Conservation (phyloP, 1,140 invertebrate genomes). For the Cyrtorhinus lividipennis region DNA sequence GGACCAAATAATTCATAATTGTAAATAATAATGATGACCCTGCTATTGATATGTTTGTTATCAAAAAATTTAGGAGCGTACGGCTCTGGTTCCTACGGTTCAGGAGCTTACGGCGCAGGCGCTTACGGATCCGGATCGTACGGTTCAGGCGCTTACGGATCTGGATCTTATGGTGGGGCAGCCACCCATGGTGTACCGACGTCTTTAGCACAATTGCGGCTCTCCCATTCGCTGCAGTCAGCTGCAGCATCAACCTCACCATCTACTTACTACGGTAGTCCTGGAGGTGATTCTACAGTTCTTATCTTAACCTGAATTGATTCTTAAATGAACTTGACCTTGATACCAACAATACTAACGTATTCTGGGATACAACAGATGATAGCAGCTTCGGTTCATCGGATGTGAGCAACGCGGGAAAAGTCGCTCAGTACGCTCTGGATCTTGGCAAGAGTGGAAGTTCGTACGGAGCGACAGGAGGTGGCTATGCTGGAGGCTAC, state of each 20-base stretch:
- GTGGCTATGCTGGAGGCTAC: not conserved
- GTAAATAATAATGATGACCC: not conserved
- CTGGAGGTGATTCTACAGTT: no score
- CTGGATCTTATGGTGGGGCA: not conserved
- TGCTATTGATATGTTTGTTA: no score
- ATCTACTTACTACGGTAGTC: no score
- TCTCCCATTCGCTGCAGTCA: no score
- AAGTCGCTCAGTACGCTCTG: not conserved
- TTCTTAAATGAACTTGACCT: no score
- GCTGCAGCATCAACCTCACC: no score
- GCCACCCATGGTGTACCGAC: not conserved
- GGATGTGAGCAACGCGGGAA: not conserved
- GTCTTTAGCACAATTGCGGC: no score
- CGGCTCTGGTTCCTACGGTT: not conserved
- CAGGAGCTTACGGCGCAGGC: not conserved
- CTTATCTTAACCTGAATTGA: no score
- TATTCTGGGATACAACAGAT: not conserved
- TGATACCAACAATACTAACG: no score
- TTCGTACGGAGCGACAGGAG: not conserved
- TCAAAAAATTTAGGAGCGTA: not conserved
- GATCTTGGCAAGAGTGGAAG: not conserved
- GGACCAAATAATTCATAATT: not conserved
- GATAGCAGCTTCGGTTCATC: not conserved
- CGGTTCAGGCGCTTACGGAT: not conserved
- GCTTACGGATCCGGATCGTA: not conserved